Evolutionary conservation across 2,888 invertebrate species (phyloP).

Genomic region (Hermaeophaga mercurialis): DNA sequence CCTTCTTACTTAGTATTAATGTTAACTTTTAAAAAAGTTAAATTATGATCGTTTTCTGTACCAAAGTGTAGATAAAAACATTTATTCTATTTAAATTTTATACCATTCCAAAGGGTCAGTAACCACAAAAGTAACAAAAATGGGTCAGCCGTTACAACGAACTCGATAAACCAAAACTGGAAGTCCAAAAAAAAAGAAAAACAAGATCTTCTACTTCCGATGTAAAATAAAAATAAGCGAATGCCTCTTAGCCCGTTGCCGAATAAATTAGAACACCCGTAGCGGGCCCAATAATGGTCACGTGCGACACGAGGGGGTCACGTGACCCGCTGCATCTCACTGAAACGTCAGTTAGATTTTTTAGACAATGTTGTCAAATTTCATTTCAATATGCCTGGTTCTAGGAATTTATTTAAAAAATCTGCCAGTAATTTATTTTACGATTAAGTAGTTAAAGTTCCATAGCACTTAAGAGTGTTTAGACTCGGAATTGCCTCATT

Average conservation of each 20-base stretch:
- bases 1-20: no score
- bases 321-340: slow-evolving; percentile 43
- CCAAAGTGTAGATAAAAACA: no score
- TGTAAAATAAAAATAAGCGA: slow-evolving; percentile 3
- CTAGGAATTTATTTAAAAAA: neutral
- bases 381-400: neutral
- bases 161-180: no score
- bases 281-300: slow-evolving; percentile 39
- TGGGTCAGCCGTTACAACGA: slow-evolving; percentile 1
- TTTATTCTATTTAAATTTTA: no score
- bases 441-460: neutral
- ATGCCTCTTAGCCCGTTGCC: slow-evolving; percentile 13
- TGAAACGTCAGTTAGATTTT: slow-evolving; percentile 13
- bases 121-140: slow-evolving; percentile 2
- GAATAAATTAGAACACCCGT: slow-evolving; percentile 18
- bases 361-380: slow-evolving; percentile 1
- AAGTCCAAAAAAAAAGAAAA: no score
- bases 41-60: no score
- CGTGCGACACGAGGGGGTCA: slow-evolving; percentile 46
- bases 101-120: no score
- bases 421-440: no score
- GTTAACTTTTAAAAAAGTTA: no score
- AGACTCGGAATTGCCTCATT: no score
- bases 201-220: slow-evolving; percentile 5
- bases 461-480: neutral